Conservation (phyloP, 2,888 invertebrate genomes). For the Lepas anatifera region DNA sequence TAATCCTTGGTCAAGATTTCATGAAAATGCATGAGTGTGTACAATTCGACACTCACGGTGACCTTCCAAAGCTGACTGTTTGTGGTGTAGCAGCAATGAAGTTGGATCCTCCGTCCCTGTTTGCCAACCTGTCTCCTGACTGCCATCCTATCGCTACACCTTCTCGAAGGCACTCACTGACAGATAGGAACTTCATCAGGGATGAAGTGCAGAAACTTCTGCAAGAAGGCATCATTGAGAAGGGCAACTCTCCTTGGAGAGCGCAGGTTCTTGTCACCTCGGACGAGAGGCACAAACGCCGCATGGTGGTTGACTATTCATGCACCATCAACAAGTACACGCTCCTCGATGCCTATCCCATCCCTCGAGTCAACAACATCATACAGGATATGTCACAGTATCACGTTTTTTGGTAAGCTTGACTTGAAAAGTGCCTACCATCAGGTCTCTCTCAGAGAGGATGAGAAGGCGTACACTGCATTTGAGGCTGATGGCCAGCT, state of each 20-base stretch:
- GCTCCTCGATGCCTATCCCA: slow-evolving; percentile 23
- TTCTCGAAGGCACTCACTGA: too few species aligned
- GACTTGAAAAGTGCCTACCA: slow-evolving; percentile 21
- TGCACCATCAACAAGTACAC: slow-evolving; percentile 26
- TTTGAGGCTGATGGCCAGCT: slow-evolving; percentile 21
- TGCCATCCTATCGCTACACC: too few species aligned
- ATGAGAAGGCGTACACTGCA: slow-evolving; percentile 20
- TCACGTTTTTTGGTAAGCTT: slow-evolving; percentile 20
- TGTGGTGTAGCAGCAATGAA: too few species aligned
- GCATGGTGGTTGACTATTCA: too few species aligned
- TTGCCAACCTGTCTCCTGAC: too few species aligned
- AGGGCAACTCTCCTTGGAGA: slow-evolving; percentile 21
- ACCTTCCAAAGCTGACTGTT: too few species aligned
- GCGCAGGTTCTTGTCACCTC: slow-evolving; percentile 22
- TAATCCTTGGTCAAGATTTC: too few species aligned
- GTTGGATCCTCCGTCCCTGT: too few species aligned
- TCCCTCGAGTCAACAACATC: slow-evolving; percentile 18
- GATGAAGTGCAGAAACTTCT: too few species aligned
- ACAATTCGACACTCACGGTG: too few species aligned
- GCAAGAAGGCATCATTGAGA: too few species aligned
- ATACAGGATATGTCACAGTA: slow-evolving; percentile 18
- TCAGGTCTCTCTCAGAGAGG: slow-evolving; percentile 17
- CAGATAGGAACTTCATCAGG: slow-evolving; percentile 20
- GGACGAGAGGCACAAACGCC: slow-evolving; percentile 20
- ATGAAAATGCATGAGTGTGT: too few species aligned